Percentiles rank a stretch among this genome's conserved stretches.
phyloP scores from a whole-genome alignment of 2,113 vertebrate genomes.

The Eclectus roratus region DNA sequence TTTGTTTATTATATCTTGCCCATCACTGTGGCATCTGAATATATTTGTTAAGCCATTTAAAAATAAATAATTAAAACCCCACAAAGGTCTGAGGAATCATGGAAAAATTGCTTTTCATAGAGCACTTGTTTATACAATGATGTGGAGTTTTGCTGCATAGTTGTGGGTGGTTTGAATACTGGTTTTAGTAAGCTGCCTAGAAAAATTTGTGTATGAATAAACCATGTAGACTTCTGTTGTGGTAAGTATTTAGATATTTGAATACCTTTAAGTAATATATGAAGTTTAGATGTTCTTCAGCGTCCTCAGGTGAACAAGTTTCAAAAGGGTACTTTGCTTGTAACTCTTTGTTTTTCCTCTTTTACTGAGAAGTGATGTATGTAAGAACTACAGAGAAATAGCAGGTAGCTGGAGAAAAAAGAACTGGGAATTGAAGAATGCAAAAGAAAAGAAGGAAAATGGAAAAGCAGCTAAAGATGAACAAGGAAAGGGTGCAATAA shows the following conservation, averaged over 20 bases:
- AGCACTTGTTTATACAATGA: slow-evolving; percentile 18
- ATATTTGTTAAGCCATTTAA: slow-evolving; percentile 33
- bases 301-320: neutral
- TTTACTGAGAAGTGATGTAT: neutral
- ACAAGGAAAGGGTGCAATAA: neutral
- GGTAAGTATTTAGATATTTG: neutral
- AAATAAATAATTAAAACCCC: slow-evolving; percentile 17
- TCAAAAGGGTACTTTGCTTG: neutral
- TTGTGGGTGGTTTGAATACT: slow-evolving; percentile 27
- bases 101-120: slow-evolving; percentile 8
- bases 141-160: slow-evolving; percentile 12
- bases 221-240: neutral
- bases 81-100: slow-evolving; percentile 27
- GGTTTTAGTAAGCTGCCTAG: neutral
- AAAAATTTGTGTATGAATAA: slow-evolving; percentile 13
- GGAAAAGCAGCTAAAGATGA: neutral
- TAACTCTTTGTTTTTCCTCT: neutral
- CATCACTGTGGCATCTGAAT: neutral
- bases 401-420: neutral
- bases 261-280: neutral
- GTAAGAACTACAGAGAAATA: neutral
- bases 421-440: neutral
- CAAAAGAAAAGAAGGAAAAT: neutral
- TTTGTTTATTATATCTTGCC: neutral
- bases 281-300: neutral